Evolutionary conservation across 2,888 invertebrate species (phyloP), one percentile per base, ranked within the genome.

Genomic region (Hydrotaea diabolus): DNA sequence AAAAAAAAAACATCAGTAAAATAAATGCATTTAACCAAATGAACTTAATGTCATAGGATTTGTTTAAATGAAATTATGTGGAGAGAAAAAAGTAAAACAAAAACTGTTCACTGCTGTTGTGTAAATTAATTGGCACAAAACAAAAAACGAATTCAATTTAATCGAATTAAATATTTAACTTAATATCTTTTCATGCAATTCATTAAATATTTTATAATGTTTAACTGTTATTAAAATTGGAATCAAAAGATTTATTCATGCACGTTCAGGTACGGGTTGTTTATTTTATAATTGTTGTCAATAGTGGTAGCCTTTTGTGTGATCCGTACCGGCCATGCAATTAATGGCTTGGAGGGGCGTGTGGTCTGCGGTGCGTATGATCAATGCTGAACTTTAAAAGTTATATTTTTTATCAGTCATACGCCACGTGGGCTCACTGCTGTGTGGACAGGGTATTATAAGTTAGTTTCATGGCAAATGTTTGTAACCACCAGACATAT

Each of bases 111-210:
- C 2, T 23, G 4, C 15, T 1, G 26, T 59, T 59, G 23, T 59
- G 26, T 59, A 59, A 59, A 59, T 59, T 59, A 59, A 59, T 59
- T 59, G 59, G 59, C 59, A 59, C 3, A 59, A 55, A 55, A 55
- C 55, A 55, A 55, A 21, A 55, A 59, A 59, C 15, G 26, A 59
- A 59, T 69, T 69, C 46, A 69, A 69, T 69, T 69, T 69, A 69
- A 69, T 69, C 69, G 69, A 69, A 69, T 69, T 69, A 69, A 69
- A 69, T 69, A 69, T 69, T 69, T 69, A 69, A 69, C 19, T 69
- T 69, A 69, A 69, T 69, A 43, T 69, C 69, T 69, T 69, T 69
- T 46, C 69, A 66, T 43, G 66, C n/a, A 46, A 23, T 69, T 21
- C 69, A 69, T 69, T 69, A 11, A 69, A 69, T 66, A 46, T 69